Evolutionary conservation across 2,797 vertebrate species (phyloP).

Genomic region (Linurgus olivaceus): DNA sequence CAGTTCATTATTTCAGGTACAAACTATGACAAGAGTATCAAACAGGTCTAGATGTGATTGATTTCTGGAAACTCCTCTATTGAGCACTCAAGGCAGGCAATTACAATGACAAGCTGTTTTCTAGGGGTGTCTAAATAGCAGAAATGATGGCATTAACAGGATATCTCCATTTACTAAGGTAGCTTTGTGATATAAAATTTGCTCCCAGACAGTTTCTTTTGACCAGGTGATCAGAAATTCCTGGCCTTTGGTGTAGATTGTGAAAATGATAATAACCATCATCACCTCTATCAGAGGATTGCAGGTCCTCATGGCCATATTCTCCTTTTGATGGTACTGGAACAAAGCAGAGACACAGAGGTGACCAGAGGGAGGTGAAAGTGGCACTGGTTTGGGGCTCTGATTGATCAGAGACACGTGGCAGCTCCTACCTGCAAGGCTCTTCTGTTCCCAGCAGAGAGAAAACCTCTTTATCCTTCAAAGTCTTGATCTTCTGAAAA

Average conservation of each 20-base stretch:
- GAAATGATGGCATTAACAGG: neutral
- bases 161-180: neutral
- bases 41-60: neutral
- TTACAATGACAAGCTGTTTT: neutral
- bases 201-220: neutral
- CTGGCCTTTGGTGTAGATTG: neutral
- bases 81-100: neutral
- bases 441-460: neutral
- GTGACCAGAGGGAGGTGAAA: neutral
- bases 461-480: constrained; percentile 42
- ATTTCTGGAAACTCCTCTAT: neutral
- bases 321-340: neutral
- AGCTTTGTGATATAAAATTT: neutral
- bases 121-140: neutral
- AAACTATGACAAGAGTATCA: neutral
- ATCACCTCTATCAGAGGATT: neutral
- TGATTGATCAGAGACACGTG: neutral
- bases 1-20: neutral
- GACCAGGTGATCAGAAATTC: neutral
- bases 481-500: constrained; percentile 12
- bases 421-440: constrained; percentile 13
- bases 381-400: neutral
- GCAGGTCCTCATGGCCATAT: neutral
- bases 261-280: neutral
- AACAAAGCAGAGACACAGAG: constrained; percentile 3